A percentile compares a stretch with the other conserved stretches of the same genome.
phyloP scores from a whole-genome alignment of 2,113 vertebrate genomes.

The Sturnus vulgaris region DNA sequence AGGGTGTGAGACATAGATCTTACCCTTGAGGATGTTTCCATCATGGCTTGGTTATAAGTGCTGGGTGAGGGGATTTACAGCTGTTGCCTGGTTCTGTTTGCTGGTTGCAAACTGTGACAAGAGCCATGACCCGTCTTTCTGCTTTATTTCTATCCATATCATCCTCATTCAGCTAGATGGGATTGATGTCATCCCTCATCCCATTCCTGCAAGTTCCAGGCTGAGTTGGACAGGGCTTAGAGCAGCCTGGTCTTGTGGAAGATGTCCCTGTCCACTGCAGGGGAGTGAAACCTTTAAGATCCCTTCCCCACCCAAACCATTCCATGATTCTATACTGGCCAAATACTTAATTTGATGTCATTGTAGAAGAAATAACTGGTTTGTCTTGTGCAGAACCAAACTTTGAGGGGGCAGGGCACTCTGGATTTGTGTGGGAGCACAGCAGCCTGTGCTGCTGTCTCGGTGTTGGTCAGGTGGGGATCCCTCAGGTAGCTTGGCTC shows the following conservation, averaged over 20 bases:
- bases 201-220: neutral
- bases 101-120: neutral
- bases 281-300: neutral
- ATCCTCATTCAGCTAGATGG: neutral
- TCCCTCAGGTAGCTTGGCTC: neutral
- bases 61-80: neutral
- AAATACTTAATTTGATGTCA: neutral
- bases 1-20: accelerated
- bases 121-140: neutral
- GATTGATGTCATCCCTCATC: neutral
- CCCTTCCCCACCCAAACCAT: neutral
- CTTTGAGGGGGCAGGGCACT: accelerated
- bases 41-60: neutral
- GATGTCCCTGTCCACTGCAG: neutral
- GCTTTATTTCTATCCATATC: neutral
- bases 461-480: accelerated
- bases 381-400: neutral
- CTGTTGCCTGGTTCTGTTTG: neutral
- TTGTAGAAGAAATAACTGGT: neutral
- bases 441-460: neutral
- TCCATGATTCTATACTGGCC: neutral
- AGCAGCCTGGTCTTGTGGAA: neutral
- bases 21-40: neutral
- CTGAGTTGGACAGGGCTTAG: neutral
- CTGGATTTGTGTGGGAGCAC: neutral